Conservation (phyloP, 2,113 vertebrate genomes). For the Turnix velox region DNA sequence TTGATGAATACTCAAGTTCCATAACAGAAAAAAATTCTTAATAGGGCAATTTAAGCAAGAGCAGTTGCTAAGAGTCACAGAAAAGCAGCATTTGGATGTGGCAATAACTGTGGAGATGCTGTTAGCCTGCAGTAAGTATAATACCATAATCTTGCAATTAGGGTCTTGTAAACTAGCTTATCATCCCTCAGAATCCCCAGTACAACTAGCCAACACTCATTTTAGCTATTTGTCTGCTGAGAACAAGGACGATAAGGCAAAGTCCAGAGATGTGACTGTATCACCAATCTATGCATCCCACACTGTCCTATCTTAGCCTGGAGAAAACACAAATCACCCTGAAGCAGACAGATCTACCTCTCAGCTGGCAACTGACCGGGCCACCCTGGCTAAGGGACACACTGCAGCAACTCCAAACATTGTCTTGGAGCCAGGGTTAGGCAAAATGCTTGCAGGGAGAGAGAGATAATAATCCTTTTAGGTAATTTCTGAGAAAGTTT, state of each 20-base stretch:
- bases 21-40: neutral
- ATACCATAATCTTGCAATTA: neutral
- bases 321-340: neutral
- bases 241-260: neutral
- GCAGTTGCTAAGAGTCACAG: neutral
- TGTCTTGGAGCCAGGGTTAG: neutral
- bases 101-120: neutral
- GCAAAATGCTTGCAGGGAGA: neutral
- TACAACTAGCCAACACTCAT: neutral
- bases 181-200: neutral
- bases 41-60: neutral
- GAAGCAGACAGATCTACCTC: neutral
- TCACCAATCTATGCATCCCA: neutral
- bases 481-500: slow-evolving; percentile 8
- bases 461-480: neutral
- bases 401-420: neutral
- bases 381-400: neutral
- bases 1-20: neutral
- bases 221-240: neutral
- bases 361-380: neutral
- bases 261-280: neutral
- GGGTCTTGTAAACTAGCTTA: neutral
- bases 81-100: neutral
- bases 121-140: neutral
- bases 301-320: neutral